Base-by-base conservation (phyloP, 2,113 vertebrate species). In the Antechinus flavipes region DNA sequence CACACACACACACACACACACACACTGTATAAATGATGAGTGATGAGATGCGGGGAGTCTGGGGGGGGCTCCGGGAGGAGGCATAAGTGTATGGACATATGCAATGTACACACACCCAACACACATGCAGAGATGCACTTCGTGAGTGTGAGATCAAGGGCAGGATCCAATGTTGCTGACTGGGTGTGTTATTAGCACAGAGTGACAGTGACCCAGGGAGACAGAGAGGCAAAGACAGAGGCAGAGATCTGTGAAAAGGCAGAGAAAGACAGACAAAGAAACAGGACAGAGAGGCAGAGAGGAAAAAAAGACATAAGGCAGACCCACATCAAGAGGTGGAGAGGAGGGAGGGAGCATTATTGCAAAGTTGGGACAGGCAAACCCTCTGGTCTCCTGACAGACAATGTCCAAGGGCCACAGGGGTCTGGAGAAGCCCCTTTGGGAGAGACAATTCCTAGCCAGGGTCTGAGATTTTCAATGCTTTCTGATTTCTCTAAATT, bases 141-240 rank as follows among this genome's bases (percentile, higher is more conserved):
- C n/a, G 42, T 23, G 68, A 84, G 61, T n/a, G 14, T 19, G 30
- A 35, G 68, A 19, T n/a, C 35, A 76, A 76, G 68, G 68, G n/a
- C n/a, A n/a, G 35, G 68, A 6, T 10, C 68, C 16, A 84, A 42
- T 8, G n/a, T 2, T 84, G n/a, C 7, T 1, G 6, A 2, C 68
- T 68, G 30, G 35, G n/a, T 22, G 35, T 84, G 19, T 42, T 23
- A 22, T 42, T n/a, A 23, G n/a, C 16, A 22, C 68, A 19, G 19
- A 92, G 92, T 76, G 93, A 27, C 30, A 25, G n/a, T 90, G 42
- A 92, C 47, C 55, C 0, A 42, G 49, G 56, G 56, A 91, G 94
- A 92, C 50, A 93, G n/a, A 90, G 97, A 92, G 35, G 27, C 47
- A 50, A 30, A 90, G 23, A 46, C 25, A 23, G 61, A 76, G 68